Evolutionary conservation across 2,113 vertebrate genomes (phyloP), one percentile per base, ranked within the genome.

Genomic region (Meriones unguiculatus): DNA sequence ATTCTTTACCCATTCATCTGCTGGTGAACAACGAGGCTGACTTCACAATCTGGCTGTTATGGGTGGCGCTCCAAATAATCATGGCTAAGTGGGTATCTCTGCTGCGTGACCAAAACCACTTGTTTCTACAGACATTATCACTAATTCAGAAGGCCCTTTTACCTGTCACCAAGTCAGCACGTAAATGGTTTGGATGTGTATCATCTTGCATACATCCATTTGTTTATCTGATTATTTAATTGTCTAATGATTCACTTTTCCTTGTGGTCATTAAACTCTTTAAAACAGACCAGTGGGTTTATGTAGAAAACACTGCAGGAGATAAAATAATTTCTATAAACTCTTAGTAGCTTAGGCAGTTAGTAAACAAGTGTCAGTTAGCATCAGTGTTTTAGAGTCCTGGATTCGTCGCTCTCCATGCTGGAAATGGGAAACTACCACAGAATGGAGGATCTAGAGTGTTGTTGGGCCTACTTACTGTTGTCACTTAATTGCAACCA

Each of bases 401-500:
- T 64, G 30, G 65, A 65, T 89, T n/a, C 35, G 46, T 81, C 28
- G 35, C 91, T 88, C 25, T 95, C n/a, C 12, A 1, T 8, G 25
- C 17, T 85, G 59, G 62, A 65, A 24, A 30, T 30, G 35, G 28
- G 38, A 95, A 72, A 35, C 65, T 69, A 22, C 62, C 30, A 64
- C 14, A 52, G 17, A 54, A 75, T 20, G 7, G 59, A 82, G 80
- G 38, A 50, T 57, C 24, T 52, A 9, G 32, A 9, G 4, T 70
- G n/a, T 17, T 17, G 0, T 70, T 85, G 54, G 54, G n/a, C 86
- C 59, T 76, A 1, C 72, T 76, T 95, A 73, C 54, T 54, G 73
- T 72, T 97, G 57, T 59, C 92, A 35, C 89, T 91, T 94, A 93
- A 94, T 91, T 41, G 76, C 46, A 80, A 87, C 64, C 87, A 88